Base-by-base conservation (phyloP, 2,113 vertebrate species). In the Lycaon pictus region DNA sequence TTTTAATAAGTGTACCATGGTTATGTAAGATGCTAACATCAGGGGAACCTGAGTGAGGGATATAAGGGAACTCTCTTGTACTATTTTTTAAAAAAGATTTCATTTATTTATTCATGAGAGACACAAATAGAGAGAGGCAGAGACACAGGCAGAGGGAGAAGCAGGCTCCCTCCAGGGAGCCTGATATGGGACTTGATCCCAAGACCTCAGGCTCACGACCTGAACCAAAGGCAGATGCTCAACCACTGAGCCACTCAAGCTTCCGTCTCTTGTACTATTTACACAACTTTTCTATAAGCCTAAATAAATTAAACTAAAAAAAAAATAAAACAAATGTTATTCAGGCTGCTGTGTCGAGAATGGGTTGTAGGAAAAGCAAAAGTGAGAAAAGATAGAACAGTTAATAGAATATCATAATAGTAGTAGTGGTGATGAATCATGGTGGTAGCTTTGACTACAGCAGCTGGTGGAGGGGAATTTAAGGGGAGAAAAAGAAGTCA, bases 271-370 rank as follows among this genome's bases (percentile, higher is more conserved):
- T 13, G 35, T 37, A 90, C 37, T 37, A 43, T 77, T 82, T 96
- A 13, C 81, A 13, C 4, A 85, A 80, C 9, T 69, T 96, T 94
- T 92, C 56, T 80, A 1, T 58, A 72, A 82, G 63, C 19, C 23
- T 72, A 60, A 92, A 82, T 81, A 88, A 94, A 53, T 69, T 89
- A 29, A 76, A 62, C 62, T 90, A 63, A n/a, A 87, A 53, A 87
- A 53, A 82, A 71, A 4, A n/a, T 17, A 80, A 32, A 37, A 23
- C 5, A 79, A 87, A 37, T 87, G n/a, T 82, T 37, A 76, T 72
- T 19, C 29, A 79, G 22, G 20, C 20, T 87, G 11, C 37, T 56
- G 37, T 58, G 11, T 82, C 60, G 69, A 90, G 53, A 85, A 94
- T 55, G 13, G 19, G 17, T 58, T 62, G 17, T 43, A 90, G 29